A percentile compares a stretch with the other conserved stretches of the same genome.
phyloP scores from a whole-genome alignment of 2,888 invertebrate species.

The Sepioteuthis lessoniana region DNA sequence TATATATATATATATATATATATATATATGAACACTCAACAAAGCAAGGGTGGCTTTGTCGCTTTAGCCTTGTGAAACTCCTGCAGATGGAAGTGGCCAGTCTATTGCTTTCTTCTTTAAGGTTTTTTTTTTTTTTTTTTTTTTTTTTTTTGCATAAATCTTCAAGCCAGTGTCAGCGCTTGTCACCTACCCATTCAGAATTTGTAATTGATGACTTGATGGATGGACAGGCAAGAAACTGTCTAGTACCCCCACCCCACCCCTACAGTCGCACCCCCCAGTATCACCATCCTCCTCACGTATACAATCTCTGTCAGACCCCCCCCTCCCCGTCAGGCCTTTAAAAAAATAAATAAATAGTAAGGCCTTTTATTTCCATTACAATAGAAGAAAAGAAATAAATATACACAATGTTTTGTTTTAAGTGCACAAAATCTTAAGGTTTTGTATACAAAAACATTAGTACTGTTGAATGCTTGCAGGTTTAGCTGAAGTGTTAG shows the following conservation, averaged over 20 bases:
- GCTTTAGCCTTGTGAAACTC: neutral
- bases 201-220: constrained; percentile 9
- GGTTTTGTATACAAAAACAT: too few relatives aligned
- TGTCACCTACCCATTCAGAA: neutral
- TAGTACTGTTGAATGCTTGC: too few relatives aligned
- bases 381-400: neutral
- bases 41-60: neutral
- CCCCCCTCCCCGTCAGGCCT: constrained; percentile 33
- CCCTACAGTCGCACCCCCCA: neutral
- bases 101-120: neutral
- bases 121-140: too few relatives aligned
- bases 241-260: neutral
- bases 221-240: neutral
- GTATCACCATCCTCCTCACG: neutral
- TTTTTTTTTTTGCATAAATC: constrained; percentile 25
- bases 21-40: neutral
- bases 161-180: neutral
- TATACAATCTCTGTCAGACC: neutral
- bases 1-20: neutral
- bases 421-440: too few relatives aligned
- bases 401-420: neutral
- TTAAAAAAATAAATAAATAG: neutral
- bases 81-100: neutral
- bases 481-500: too few relatives aligned
- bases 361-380: neutral